These are phyloP conservation scores for Hapalemur alaotrensis DNA, from an alignment of 2,797 vertebrate species.

Conservation along the genomic window DNA sequence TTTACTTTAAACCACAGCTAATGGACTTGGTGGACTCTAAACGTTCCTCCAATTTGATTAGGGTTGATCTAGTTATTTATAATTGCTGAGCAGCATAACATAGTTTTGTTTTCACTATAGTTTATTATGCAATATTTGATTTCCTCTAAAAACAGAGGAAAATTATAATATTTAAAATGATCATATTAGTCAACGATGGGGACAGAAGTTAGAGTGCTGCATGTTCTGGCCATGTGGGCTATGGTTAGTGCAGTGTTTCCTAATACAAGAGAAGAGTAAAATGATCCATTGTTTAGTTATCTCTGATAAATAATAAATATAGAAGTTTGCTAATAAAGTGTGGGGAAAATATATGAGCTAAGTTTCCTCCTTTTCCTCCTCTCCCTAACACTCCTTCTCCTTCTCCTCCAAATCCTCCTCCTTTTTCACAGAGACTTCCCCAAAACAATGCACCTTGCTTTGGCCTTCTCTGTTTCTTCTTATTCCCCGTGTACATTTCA, in stretches of 20 bases:
- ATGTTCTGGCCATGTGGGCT: constrained; percentile 13
- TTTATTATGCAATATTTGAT: constrained; percentile 68
- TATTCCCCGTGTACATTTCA: neutral
- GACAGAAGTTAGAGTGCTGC: constrained; percentile 43
- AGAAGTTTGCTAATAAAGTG: neutral
- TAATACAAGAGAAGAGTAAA: constrained; percentile 51
- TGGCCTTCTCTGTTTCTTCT: neutral
- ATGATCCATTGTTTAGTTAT: constrained; percentile 37
- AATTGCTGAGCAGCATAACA: constrained; percentile 57
- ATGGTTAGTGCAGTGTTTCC: neutral
- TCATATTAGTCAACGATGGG: constrained; percentile 42
- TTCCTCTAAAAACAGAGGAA: constrained; percentile 70
- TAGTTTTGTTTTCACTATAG: constrained; percentile 46
- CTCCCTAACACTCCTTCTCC: neutral
- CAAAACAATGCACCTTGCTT: neutral
- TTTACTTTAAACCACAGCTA: constrained; percentile 50
- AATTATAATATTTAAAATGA: constrained; percentile 59
- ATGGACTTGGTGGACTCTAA: constrained; percentile 44
- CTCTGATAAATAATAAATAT: constrained; percentile 43
- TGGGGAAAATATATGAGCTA: neutral
- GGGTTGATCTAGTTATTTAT: constrained; percentile 58
- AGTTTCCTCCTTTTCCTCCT: neutral
- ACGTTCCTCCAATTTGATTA: constrained; percentile 45
- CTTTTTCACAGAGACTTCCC: neutral
- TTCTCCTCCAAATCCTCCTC: neutral